These are phyloP conservation scores for Halcyon senegalensis DNA, from an alignment of 2,113 vertebrate species.

Conservation along the genomic window DNA sequence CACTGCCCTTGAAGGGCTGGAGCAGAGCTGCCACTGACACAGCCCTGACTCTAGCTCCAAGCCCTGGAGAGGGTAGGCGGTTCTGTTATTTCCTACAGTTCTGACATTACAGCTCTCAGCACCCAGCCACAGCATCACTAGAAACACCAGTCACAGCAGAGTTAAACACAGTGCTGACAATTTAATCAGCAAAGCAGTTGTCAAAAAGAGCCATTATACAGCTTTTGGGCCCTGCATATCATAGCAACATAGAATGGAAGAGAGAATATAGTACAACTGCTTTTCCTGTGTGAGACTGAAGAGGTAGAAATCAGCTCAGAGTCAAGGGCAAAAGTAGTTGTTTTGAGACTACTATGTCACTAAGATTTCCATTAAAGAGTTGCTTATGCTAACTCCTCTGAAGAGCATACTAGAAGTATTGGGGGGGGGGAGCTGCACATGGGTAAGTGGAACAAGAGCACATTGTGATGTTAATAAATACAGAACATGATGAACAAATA, in stretches of 20 bases:
- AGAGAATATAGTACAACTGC: neutral
- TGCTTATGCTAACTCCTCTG: neutral
- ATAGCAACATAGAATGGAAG: rapidly evolving
- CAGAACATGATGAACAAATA: neutral
- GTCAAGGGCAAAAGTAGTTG: neutral
- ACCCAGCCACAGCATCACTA: neutral
- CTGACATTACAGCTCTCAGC: neutral
- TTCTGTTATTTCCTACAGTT: neutral
- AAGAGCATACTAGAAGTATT: neutral
- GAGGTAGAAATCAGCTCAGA: neutral
- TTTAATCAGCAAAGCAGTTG: neutral
- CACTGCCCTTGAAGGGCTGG: neutral
- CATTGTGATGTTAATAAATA: neutral
- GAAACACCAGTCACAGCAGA: rapidly evolving
- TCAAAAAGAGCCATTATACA: neutral
- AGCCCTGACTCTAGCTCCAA: neutral
- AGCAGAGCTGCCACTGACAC: neutral
- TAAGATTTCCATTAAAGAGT: neutral
- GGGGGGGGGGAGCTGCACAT: neutral
- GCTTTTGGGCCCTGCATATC: neutral
- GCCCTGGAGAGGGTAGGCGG: neutral
- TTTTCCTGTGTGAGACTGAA: neutral
- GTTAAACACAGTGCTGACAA: neutral
- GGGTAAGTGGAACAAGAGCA: neutral
- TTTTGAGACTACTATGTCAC: neutral